A percentile compares a stretch with the other conserved stretches of the same genome.
Conservation (phyloP, 2,888 invertebrate genomes). For the Resseliella maxima region DNA sequence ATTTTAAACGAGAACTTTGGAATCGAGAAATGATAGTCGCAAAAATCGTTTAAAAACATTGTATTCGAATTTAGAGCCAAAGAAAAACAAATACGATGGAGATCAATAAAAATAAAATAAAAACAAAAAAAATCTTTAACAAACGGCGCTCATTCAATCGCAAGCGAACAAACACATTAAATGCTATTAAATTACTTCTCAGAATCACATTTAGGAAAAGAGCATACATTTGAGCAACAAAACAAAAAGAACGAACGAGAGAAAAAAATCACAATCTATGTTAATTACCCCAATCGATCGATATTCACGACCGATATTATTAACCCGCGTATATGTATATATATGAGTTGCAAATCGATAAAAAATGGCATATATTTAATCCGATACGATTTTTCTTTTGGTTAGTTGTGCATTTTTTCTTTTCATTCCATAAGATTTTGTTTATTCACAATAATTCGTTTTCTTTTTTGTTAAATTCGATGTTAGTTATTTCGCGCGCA, state of each 20-base stretch:
- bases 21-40: constrained; percentile 36
- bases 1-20: constrained; percentile 38
- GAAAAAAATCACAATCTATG: constrained; percentile 14
- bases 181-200: constrained; percentile 2
- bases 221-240: background rate
- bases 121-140: background rate
- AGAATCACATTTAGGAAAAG: constrained; percentile 13
- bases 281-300: constrained; percentile 35
- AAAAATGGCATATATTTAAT: constrained; percentile 36
- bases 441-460: too few species aligned
- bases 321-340: background rate
- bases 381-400: background rate
- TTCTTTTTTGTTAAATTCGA: background rate
- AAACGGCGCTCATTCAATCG: constrained; percentile 35
- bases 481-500: constrained; percentile 25
- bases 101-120: too few species aligned
- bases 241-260: background rate
- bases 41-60: background rate
- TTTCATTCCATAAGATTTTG: background rate
- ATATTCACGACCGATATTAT: constrained; percentile 45
- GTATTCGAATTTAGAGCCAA: background rate
- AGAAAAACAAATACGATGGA: background rate
- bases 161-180: background rate
- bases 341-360: constrained; percentile 22
- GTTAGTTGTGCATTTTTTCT: background rate